Percentiles rank a stretch among this genome's conserved stretches.
These are phyloP conservation scores for Zaprionus bogoriensis DNA, from an alignment of 2,888 invertebrate species.

Conservation along the genomic window DNA sequence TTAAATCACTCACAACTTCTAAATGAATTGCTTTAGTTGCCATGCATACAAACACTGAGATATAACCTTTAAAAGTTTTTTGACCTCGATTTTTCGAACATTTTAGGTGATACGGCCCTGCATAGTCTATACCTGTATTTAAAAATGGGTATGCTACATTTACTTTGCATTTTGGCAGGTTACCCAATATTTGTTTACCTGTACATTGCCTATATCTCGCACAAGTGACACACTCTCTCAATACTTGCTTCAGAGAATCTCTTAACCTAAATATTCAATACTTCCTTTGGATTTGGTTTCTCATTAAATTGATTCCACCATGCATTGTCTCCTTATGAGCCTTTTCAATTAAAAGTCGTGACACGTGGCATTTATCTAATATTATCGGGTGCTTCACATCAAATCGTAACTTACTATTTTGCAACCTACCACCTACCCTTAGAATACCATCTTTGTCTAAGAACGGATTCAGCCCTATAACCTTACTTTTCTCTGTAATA, in stretches of 20 bases:
- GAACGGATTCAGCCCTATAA: background rate
- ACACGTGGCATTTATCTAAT: background rate
- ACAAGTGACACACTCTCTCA: constrained; percentile 6
- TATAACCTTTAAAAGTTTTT: background rate
- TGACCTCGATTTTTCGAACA: background rate
- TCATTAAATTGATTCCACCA: constrained; percentile 9
- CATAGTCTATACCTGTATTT: constrained; percentile 6
- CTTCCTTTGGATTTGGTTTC: constrained; percentile 13
- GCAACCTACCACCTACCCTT: constrained; percentile 1
- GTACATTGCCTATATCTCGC: constrained; percentile 1
- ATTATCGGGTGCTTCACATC: constrained; percentile 1
- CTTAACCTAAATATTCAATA: constrained; percentile 8
- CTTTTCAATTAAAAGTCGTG: background rate
- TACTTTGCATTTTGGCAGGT: too few relatives aligned
- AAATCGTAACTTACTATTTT: background rate
- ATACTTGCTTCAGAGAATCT: background rate
- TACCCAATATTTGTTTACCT: constrained; percentile 9
- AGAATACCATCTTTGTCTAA: background rate
- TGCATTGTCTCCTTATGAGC: constrained; percentile 7
- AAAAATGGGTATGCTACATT: background rate
- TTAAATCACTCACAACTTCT: constrained; percentile 5
- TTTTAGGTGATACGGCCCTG: constrained; percentile 1
- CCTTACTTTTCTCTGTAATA: background rate
- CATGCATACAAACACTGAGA: background rate
- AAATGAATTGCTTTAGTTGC: background rate